Evolutionary conservation across 2,113 vertebrate species (phyloP).

Genomic region (Megaceryle torquata): DNA sequence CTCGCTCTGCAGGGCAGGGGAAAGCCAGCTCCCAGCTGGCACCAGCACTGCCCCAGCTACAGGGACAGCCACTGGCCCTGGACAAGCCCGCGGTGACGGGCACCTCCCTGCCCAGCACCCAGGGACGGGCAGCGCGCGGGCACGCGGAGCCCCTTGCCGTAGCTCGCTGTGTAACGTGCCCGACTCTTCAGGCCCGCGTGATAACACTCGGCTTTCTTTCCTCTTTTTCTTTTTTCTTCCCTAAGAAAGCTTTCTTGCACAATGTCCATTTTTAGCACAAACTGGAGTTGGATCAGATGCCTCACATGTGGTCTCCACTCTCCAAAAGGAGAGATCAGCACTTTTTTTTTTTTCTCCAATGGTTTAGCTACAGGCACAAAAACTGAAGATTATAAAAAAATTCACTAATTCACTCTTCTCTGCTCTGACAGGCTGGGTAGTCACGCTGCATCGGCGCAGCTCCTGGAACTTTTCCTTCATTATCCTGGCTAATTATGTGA

Average conservation of each 20-base stretch:
- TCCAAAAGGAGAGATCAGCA: conserved; percentile 53
- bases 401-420: neutral
- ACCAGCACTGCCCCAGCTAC: rapidly evolving
- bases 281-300: conserved; percentile 55
- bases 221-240: neutral
- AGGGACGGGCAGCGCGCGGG: neutral
- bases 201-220: neutral
- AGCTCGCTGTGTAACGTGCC: neutral
- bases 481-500: neutral
- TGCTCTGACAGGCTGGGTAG: neutral
- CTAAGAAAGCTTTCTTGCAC: conserved; percentile 47
- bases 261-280: conserved; percentile 60
- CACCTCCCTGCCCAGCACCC: rapidly evolving
- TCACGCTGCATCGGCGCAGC: neutral
- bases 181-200: neutral
- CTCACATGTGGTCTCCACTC: conserved; percentile 46
- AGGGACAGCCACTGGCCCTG: rapidly evolving
- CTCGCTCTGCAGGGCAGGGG: neutral
- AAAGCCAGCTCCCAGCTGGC: neutral
- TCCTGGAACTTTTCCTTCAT: neutral
- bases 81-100: rapidly evolving
- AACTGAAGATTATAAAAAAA: neutral
- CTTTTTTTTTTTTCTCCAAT: conserved; percentile 15
- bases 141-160: neutral
- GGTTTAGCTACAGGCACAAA: conserved; percentile 14